phyloP scores from a whole-genome alignment of 2,797 vertebrate genomes.

The Sciurus vulgaris region DNA sequence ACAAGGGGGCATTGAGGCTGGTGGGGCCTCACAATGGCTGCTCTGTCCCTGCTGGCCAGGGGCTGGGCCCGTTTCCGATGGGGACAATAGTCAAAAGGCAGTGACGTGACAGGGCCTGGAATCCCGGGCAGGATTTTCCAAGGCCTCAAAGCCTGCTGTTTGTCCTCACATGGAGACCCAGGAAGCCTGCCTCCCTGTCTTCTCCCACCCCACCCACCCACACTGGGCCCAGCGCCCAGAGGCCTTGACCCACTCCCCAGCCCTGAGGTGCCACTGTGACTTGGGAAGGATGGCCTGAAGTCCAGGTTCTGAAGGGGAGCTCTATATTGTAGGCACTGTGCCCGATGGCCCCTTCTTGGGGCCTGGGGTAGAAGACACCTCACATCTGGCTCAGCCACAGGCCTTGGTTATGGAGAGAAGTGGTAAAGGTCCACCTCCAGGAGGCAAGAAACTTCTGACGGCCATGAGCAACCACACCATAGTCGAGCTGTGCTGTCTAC shows the following conservation, averaged over 20 bases:
- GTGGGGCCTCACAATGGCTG: constrained; percentile 87
- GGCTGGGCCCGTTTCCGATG: constrained; percentile 86
- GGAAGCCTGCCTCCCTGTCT: constrained; percentile 75
- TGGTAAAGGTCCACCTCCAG: not conserved
- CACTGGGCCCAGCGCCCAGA: constrained; percentile 63
- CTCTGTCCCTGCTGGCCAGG: constrained; percentile 86
- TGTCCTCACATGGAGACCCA: constrained; percentile 84
- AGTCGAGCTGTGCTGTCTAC: accelerated
- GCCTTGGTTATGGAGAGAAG: not conserved
- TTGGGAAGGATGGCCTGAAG: not conserved
- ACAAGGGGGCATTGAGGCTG: constrained; percentile 89
- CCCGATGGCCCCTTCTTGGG: not conserved
- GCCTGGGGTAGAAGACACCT: not conserved
- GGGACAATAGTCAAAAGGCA: constrained; percentile 90
- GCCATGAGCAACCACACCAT: not conserved
- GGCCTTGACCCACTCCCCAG: constrained; percentile 50
- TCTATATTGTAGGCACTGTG: not conserved
- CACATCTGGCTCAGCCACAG: not conserved
- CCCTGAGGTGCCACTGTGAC: constrained; percentile 39
- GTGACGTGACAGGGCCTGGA: constrained; percentile 88
- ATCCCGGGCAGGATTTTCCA: constrained; percentile 88
- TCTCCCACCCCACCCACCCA: constrained; percentile 75
- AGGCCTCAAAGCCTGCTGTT: constrained; percentile 87
- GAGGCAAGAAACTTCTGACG: not conserved
- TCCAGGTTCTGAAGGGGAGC: not conserved